These are phyloP conservation scores for Xerus inauris DNA, from an alignment of 2,113 vertebrate genomes.

Conservation along the genomic window DNA sequence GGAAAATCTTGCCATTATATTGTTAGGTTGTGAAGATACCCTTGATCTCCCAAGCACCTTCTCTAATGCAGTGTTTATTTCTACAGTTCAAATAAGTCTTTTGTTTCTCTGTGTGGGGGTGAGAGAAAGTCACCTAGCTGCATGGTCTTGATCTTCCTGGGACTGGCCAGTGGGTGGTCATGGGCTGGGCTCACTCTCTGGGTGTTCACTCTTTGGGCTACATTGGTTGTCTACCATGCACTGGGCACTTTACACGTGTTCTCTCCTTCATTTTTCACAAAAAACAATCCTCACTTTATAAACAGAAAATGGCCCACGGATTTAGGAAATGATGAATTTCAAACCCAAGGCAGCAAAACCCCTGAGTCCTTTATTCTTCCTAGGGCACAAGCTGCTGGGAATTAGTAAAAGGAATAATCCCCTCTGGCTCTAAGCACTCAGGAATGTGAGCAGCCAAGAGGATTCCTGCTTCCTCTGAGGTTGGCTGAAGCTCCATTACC, in stretches of 20 bases:
- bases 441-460: not conserved
- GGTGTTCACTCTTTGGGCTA: too few species aligned
- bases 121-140: not conserved
- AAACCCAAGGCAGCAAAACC: not conserved
- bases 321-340: not conserved
- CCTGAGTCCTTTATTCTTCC: not conserved
- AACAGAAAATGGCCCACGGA: not conserved
- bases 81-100: not conserved
- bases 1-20: not conserved
- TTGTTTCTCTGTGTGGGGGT: not conserved
- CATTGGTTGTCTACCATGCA: not conserved
- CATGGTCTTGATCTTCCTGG: not conserved
- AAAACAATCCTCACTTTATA: not conserved
- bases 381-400: not conserved
- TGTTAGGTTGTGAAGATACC: not conserved
- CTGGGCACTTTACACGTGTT: too few species aligned
- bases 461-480: not conserved
- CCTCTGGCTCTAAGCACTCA: not conserved
- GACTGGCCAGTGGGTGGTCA: too few species aligned
- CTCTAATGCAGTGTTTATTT: not conserved
- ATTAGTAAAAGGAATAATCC: not conserved
- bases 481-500: not conserved
- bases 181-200: rapidly evolving
- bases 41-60: not conserved
- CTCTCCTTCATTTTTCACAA: not conserved